Evolutionary conservation across 2,888 invertebrate species (phyloP), one percentile per base, ranked within the genome.

Genomic region (Scaptomyza parva): DNA sequence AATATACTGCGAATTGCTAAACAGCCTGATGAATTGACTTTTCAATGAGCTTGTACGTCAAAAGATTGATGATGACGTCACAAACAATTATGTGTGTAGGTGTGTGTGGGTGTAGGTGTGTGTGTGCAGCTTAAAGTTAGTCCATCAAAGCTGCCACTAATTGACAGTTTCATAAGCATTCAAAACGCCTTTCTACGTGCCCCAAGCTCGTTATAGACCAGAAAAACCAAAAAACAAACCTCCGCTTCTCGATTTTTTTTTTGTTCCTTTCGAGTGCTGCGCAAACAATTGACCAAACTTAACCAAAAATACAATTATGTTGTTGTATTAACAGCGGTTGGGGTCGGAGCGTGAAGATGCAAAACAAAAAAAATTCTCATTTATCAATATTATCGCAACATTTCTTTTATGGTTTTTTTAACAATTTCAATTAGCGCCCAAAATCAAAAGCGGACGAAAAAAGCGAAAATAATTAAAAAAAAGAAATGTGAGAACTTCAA

Each of bases 111-210:
- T 24, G 52, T n/a, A n/a, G n/a, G n/a, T n/a, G n/a, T n/a, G n/a
- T 24, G 33, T 26, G 22, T 44, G 18, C 43, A 63, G 76, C 75
- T 84, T 76, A 73, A 85, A 82, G 88, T 76, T 70, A 18, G 40
- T 20, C 54, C 45, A 14, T 26, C 60, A 55, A 66, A 82, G 68
- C 80, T 58, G 66, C 66, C 82, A 78, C 88, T 85, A 88, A 88
- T 85, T 85, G 84, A 85, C 88, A 86, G 84, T 84, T 84, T 76
- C 88, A 81, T 81, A 84, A 88, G 66, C 68, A 47, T 44, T n/a
- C n/a, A 12, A 53, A 50, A 35, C 70, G 69, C 61, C 51, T 44
- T 39, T 33, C 6, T 8, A 22, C 37, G 40, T 22, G 41, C 37
- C 24, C 57, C n/a, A n/a, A 68, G 62, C 79, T 87, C 86, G 86